A percentile compares a stretch with the other conserved stretches of the same genome.
These are phyloP conservation scores for Mimumesa dahlbomi DNA, from an alignment of 2,888 invertebrate genomes.

Conservation along the genomic window DNA sequence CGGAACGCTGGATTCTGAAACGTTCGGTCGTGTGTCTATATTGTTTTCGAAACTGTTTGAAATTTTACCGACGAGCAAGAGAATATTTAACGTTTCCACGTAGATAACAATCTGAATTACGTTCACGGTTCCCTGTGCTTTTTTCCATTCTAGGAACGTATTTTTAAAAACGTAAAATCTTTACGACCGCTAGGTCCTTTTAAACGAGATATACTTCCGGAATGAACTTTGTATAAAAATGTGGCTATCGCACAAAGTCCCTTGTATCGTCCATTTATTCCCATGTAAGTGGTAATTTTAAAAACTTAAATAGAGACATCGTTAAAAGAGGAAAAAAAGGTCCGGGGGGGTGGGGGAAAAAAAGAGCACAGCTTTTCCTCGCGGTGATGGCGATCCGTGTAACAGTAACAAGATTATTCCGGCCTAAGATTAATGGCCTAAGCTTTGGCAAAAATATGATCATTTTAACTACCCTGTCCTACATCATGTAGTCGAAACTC, in stretches of 20 bases:
- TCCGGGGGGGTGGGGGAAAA: neutral
- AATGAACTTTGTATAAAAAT: neutral
- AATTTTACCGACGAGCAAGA: neutral
- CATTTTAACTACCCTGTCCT: conserved; percentile 16
- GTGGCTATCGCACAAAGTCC: no score
- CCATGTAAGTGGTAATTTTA: neutral
- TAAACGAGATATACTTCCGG: neutral
- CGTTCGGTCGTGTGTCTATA: no score
- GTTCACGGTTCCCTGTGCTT: no score
- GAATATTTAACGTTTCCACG: no score
- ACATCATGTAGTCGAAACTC: conserved; percentile 32
- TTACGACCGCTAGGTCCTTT: neutral
- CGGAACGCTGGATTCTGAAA: no score
- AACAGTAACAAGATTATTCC: conserved; percentile 23
- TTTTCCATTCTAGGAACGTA: neutral
- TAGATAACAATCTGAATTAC: no score
- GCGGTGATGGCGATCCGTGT: neutral
- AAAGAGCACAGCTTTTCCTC: no score
- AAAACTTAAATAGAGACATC: neutral
- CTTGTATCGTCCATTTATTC: conserved; percentile 3
- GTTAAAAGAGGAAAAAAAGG: neutral
- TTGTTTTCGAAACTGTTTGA: neutral
- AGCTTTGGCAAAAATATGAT: conserved; percentile 28
- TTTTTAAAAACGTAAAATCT: neutral
- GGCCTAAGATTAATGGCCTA: conserved; percentile 6